Evolutionary conservation across 2,797 vertebrate genomes (phyloP), one percentile per base, ranked within the genome.

Genomic region (Cygnus olor): DNA sequence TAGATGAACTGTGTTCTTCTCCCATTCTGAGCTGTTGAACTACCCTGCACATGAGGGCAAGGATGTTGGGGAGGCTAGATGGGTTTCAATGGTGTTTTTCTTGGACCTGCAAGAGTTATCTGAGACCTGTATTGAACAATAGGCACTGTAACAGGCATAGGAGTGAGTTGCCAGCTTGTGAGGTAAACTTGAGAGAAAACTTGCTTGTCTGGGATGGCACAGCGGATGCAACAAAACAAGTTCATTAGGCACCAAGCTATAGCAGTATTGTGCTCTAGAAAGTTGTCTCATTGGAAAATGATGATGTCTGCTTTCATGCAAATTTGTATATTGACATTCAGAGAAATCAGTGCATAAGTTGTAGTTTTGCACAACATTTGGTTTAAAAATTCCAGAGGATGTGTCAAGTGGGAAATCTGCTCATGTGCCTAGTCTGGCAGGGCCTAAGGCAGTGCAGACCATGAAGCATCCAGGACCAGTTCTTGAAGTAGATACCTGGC

Each of bases 61-160:
- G 56, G 16, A 6, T 42, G 10, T 15, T 54, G 16, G 7, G 30
- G 10, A 69, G 4, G 6, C 49, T 42, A 49, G 3, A 32, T 6
- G 28, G 64, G n/a, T 11, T n/a, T 47, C 32, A n/a, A 2, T n/a
- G 9, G 19, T 34, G 4, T 5, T n/a, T 61, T 57, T 12, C 44
- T 38, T 32, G 16, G 16, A 13, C 25, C 2, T 77, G 27, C 18
- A 57, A 44, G 13, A 38, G 14, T 25, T 40, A 19, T 78, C 42
- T 71, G 38, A 42, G 30, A 8, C 3, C 9, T 9, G 2, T 7
- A 27, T 16, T 36, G 8, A 92, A 22, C 2, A 2, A 25, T 4
- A 11, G 27, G 2, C 8, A 7, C 30, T 10, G 4, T 49, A 28
- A 0, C 1, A 7, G 1, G 3, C 76, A 12, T 11, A n/a, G 8